Conservation (phyloP, 2,113 vertebrate genomes). For the Macroglossus sobrinus region DNA sequence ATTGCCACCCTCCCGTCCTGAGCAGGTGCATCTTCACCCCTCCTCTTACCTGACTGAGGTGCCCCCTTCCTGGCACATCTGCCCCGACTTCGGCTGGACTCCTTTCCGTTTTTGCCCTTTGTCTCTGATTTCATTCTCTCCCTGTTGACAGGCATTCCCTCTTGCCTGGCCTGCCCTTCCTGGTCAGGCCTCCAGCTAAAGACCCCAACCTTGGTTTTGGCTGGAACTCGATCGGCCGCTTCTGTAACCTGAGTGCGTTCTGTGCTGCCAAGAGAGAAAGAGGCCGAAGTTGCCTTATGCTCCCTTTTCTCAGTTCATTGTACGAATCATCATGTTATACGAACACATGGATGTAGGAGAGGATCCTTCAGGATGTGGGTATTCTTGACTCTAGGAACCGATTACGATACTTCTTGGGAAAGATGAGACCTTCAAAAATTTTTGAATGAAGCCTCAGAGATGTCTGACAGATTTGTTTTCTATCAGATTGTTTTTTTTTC, state of each 20-base stretch:
- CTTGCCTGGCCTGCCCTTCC: not conserved
- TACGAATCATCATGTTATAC: not conserved
- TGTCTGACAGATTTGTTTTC: not conserved
- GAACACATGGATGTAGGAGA: not conserved
- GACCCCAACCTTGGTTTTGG: not conserved
- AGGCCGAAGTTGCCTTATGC: not conserved
- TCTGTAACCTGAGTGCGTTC: not conserved
- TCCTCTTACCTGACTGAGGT: not conserved
- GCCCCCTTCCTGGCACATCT: not conserved
- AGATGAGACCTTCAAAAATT: not conserved
- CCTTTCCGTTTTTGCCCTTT: not conserved
- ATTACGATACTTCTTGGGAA: not conserved
- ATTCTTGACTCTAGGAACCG: not conserved
- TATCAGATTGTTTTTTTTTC: not conserved
- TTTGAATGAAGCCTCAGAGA: not conserved
- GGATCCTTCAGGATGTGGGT: not conserved
- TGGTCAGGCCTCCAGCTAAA: not conserved
- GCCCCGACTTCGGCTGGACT: not conserved
- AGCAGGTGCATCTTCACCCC: not conserved
- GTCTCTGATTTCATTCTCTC: not conserved
- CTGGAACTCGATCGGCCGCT: not conserved
- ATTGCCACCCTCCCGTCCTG: not conserved
- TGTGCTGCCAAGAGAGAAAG: not conserved
- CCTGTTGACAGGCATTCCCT: not conserved
- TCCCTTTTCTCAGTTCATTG: not conserved